These are phyloP conservation scores for Diadegma fenestrale DNA, from an alignment of 2,888 invertebrate species.

Conservation along the genomic window DNA sequence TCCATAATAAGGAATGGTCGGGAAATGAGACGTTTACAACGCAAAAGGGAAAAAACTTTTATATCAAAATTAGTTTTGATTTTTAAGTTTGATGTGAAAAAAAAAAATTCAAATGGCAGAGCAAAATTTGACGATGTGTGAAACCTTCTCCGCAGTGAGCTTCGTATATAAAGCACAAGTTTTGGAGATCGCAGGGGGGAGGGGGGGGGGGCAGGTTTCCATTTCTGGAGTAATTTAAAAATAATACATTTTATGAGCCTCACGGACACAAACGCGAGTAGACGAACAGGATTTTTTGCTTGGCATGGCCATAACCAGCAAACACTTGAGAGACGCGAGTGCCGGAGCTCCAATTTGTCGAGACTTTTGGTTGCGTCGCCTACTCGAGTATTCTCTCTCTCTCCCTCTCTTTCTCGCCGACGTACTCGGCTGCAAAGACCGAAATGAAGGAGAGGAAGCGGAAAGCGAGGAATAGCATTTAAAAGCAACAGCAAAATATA, in stretches of 20 bases:
- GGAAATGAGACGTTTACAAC: not conserved
- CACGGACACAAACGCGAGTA: constrained; percentile 50
- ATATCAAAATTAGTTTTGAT: not conserved
- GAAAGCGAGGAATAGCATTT: constrained; percentile 16
- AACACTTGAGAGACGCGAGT: constrained; percentile 30
- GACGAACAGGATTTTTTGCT: constrained; percentile 49
- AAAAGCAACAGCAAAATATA: constrained; percentile 44
- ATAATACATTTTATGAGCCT: constrained; percentile 63
- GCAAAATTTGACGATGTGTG: constrained; percentile 35
- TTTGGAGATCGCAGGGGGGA: constrained; percentile 12
- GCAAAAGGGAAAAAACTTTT: constrained; percentile 3
- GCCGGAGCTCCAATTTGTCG: constrained; percentile 73
- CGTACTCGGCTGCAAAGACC: constrained; percentile 54
- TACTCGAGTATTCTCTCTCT: constrained; percentile 19
- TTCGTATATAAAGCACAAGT: constrained; percentile 35
- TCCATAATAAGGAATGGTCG: not conserved
- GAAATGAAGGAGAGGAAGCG: constrained; percentile 47
- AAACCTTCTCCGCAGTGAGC: constrained; percentile 18
- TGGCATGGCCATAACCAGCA: constrained; percentile 24
- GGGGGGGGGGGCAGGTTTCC: constrained; percentile 28
- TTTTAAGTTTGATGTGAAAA: not conserved
- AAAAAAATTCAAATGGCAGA: not conserved
- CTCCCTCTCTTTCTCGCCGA: constrained; percentile 64
- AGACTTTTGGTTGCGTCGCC: constrained; percentile 16
- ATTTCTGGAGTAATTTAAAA: constrained; percentile 61